Conservation (phyloP, 2,888 invertebrate species). For the Cataglyphis albicans region DNA sequence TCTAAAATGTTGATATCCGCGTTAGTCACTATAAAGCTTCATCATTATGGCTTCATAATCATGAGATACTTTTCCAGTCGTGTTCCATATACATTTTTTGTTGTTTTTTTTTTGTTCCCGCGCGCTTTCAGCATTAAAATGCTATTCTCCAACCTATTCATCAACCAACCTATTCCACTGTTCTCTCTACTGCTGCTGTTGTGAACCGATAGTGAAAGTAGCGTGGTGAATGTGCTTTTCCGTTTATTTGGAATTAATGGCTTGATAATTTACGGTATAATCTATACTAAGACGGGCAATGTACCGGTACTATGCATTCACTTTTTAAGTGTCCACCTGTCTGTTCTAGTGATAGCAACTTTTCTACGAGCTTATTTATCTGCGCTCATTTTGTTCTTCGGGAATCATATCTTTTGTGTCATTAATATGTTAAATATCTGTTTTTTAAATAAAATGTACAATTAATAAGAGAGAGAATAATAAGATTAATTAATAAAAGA, state of each 20-base stretch:
- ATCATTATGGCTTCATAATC: not conserved
- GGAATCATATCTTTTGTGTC: not conserved
- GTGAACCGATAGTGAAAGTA: constrained; percentile 78
- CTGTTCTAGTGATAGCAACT: not conserved
- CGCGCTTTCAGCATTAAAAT: constrained; percentile 10
- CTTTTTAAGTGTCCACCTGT: constrained; percentile 55
- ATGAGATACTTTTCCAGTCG: not conserved
- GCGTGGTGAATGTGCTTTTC: constrained; percentile 77
- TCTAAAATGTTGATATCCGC: not conserved
- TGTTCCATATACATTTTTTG: not conserved
- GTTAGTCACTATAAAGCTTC: not conserved
- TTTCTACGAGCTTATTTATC: not conserved
- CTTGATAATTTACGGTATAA: constrained; percentile 67
- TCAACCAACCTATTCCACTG: constrained; percentile 64
- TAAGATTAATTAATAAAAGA: too few species aligned
- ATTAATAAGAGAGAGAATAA: not conserved
- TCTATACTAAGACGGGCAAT: constrained; percentile 40
- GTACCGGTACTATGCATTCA: constrained; percentile 56
- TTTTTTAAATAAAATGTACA: not conserved
- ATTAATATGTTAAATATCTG: not conserved
- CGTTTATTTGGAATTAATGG: constrained; percentile 75
- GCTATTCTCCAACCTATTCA: constrained; percentile 60
- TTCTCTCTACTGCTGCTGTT: constrained; percentile 58
- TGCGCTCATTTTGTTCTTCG: constrained; percentile 1
- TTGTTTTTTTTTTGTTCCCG: constrained; percentile 7